phyloP scores from a whole-genome alignment of 2,888 invertebrate species.

The Xanthorhoe spadicearia region DNA sequence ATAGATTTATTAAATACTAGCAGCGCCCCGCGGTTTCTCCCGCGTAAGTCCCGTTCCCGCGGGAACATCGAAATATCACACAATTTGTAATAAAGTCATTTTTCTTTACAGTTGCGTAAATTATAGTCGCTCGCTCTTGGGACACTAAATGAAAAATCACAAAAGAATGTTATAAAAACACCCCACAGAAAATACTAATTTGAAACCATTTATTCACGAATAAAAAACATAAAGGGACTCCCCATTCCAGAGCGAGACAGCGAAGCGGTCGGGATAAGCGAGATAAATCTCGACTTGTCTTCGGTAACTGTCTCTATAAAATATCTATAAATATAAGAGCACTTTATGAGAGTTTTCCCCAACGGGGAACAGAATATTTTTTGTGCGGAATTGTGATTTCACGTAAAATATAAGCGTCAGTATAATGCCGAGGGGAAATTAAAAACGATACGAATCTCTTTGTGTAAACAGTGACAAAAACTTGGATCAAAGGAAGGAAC shows the following conservation, averaged over 20 bases:
- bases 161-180: conserved; percentile 64
- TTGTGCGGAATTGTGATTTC: conserved; percentile 61
- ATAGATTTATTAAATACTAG: conserved; percentile 14
- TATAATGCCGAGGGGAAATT: conserved; percentile 73
- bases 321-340: conserved; percentile 60
- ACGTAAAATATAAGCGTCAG: conserved; percentile 68
- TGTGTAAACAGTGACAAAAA: conserved; percentile 55
- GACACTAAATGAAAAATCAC: conserved; percentile 45
- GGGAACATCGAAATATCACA: conserved; percentile 4
- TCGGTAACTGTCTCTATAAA: conserved; percentile 57
- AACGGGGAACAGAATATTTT: conserved; percentile 62
- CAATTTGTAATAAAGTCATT: conserved; percentile 6
- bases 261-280: conserved; percentile 61
- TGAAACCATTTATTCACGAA: conserved; percentile 70
- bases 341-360: conserved; percentile 60
- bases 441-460: conserved; percentile 65
- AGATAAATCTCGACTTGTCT: conserved; percentile 70
- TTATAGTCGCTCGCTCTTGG: conserved; percentile 15
- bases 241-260: conserved; percentile 60
- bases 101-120: conserved; percentile 1
- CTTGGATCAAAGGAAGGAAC: conserved; percentile 40
- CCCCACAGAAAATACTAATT: conserved; percentile 71
- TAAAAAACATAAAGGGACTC: conserved; percentile 64
- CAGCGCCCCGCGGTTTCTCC: too few species aligned
- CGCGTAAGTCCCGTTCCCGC: too few species aligned